Conservation (phyloP, 2,797 vertebrate species). For the Halcyon smyrnensis region DNA sequence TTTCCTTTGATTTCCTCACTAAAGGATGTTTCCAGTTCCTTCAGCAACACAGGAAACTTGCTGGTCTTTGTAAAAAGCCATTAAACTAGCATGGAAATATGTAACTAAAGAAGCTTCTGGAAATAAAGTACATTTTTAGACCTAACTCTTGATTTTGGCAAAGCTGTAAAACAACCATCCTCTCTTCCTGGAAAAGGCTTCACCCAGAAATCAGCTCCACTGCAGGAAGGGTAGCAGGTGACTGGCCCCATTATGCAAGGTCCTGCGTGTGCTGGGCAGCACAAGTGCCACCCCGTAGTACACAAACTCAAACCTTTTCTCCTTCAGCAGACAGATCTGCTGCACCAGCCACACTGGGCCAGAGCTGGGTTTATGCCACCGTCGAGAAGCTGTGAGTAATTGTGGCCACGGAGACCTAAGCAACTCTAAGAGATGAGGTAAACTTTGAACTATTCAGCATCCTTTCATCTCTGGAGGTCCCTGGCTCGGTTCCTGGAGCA, state of each 20-base stretch:
- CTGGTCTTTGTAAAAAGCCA: not conserved
- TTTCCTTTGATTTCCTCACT: not conserved
- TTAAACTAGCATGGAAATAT: not conserved
- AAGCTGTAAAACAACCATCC: not conserved
- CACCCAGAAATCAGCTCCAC: not conserved
- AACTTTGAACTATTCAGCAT: not conserved
- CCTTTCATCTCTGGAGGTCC: not conserved
- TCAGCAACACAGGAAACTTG: not conserved
- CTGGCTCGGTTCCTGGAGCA: not conserved
- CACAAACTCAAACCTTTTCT: not conserved
- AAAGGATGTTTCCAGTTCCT: not conserved
- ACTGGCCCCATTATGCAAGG: not conserved
- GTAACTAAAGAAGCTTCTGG: not conserved
- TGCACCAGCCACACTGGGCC: not conserved
- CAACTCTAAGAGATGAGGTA: not conserved
- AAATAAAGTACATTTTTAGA: not conserved
- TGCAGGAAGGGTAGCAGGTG: not conserved
- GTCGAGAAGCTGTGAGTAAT: not conserved
- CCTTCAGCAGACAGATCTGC: not conserved
- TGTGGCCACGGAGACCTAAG: not conserved
- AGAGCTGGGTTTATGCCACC: not conserved
- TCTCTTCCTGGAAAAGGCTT: not conserved
- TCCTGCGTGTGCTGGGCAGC: not conserved
- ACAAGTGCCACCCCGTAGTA: not conserved
- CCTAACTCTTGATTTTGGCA: not conserved